Evolutionary conservation across 64 coral and sea anemone species (phyloP).

Genomic region (Porites australiensis): DNA sequence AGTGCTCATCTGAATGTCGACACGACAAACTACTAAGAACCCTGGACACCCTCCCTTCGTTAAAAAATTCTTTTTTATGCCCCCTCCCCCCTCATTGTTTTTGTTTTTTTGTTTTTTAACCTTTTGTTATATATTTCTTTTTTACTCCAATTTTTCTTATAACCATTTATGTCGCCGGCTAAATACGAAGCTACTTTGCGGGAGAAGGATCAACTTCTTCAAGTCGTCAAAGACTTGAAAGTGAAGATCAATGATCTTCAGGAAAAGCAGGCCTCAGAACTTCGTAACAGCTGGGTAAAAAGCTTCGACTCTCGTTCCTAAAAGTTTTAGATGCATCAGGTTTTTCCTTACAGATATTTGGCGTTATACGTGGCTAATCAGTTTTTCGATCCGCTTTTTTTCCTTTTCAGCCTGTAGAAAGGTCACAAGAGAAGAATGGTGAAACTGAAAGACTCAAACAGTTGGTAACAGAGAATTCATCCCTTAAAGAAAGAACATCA

Average conservation of each 20-base stretch:
- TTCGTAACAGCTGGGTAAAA: slow-evolving; percentile 14
- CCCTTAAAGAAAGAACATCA: slow-evolving; percentile 24
- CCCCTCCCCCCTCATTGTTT: no score
- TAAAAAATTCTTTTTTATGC: no score
- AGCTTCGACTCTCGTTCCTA: no score
- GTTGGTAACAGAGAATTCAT: slow-evolving; percentile 22
- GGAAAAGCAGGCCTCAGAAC: slow-evolving; percentile 6
- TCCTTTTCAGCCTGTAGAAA: background rate
- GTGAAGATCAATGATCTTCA: slow-evolving; percentile 23
- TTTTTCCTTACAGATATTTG: no score
- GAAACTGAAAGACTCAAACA: slow-evolving; percentile 48
- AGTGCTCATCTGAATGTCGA: no score
- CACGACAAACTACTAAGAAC: no score
- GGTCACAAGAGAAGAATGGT: background rate
- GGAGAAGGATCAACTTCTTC: slow-evolving; percentile 55
- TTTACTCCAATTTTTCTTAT: background rate
- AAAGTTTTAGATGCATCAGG: no score
- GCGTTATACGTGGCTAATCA: background rate
- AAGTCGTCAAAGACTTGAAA: slow-evolving; percentile 51
- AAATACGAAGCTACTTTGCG: slow-evolving; percentile 53
- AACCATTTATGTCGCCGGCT: background rate
- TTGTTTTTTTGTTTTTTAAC: background rate
- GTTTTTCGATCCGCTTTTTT: background rate
- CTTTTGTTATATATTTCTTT: background rate
- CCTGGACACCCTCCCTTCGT: no score